Conservation (phyloP, 2,797 vertebrate genomes). For the Myotis pilosus region DNA sequence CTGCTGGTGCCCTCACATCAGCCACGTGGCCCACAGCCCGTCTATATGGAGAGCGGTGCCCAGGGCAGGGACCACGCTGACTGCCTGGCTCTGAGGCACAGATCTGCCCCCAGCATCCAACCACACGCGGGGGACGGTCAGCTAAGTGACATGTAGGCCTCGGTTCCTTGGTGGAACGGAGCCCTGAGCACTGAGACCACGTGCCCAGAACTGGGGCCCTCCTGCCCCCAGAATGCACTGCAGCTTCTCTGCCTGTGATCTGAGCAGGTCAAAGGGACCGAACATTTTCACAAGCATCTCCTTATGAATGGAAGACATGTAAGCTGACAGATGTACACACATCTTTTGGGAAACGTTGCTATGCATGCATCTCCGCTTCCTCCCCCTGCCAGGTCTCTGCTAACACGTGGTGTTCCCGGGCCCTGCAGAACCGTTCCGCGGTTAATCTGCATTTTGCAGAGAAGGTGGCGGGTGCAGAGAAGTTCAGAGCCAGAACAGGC, state of each 20-base stretch:
- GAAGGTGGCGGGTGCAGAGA: neutral
- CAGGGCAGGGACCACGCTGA: fast-evolving
- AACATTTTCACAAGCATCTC: neutral
- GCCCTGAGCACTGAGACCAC: too few relatives aligned
- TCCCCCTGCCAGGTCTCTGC: neutral
- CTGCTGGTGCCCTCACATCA: too few relatives aligned
- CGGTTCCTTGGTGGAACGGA: too few relatives aligned
- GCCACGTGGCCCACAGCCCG: fast-evolving
- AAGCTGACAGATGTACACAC: fast-evolving
- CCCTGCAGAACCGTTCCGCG: fast-evolving
- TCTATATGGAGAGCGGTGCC: neutral
- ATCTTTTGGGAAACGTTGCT: neutral
- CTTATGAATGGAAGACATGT: neutral
- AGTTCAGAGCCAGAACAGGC: neutral
- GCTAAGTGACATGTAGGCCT: neutral
- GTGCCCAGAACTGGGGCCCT: neutral
- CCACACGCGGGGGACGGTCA: fast-evolving
- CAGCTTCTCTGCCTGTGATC: neutral
- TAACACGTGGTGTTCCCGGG: neutral
- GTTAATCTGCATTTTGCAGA: neutral
- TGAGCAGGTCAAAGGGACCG: neutral
- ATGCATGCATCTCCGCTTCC: fast-evolving
- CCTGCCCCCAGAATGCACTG: fast-evolving
- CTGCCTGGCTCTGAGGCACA: neutral
- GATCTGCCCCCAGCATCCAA: neutral